Percentiles rank a stretch among this genome's conserved stretches.
phyloP scores from a whole-genome alignment of 2,888 invertebrate genomes.

The Euphydryas editha region DNA sequence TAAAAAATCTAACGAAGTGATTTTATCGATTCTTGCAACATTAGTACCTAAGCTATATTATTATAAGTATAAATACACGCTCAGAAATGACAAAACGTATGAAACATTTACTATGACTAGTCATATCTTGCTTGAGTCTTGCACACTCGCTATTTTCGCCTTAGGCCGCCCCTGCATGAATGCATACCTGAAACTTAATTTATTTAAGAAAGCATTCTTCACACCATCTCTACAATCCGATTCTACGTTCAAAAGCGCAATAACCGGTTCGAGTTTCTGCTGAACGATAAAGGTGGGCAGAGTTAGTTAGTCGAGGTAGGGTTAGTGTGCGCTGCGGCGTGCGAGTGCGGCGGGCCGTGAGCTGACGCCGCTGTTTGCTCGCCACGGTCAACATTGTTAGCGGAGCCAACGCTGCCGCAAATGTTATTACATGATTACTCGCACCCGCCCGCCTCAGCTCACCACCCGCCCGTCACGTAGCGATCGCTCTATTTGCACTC shows the following conservation, averaged over 20 bases:
- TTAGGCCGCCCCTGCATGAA: too few species aligned
- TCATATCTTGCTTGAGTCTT: not conserved
- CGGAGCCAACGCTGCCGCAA: slow-evolving; percentile 52
- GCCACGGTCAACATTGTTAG: slow-evolving; percentile 82
- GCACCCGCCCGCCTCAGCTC: slow-evolving; percentile 18
- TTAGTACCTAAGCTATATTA: too few species aligned
- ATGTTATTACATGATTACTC: slow-evolving; percentile 77
- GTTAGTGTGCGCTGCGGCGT: slow-evolving; percentile 41
- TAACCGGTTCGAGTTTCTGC: slow-evolving; percentile 19
- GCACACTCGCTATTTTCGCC: too few species aligned
- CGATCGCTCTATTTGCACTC: slow-evolving; percentile 62
- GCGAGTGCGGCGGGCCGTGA: slow-evolving; percentile 55
- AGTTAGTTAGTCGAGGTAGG: slow-evolving; percentile 21
- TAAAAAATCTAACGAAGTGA: too few species aligned
- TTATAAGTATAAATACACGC: too few species aligned
- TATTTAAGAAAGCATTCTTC: not conserved
- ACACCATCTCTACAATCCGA: not conserved
- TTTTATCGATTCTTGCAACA: too few species aligned
- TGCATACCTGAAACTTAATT: not conserved
- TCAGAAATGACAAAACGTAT: too few species aligned
- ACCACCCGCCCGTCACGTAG: slow-evolving; percentile 66
- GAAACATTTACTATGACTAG: too few species aligned
- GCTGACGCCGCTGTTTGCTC: slow-evolving; percentile 76
- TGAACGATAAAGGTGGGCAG: slow-evolving; percentile 12
- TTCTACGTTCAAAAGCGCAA: not conserved